Conservation (phyloP, 1,140 invertebrate genomes). For the Apis laboriosa region DNA sequence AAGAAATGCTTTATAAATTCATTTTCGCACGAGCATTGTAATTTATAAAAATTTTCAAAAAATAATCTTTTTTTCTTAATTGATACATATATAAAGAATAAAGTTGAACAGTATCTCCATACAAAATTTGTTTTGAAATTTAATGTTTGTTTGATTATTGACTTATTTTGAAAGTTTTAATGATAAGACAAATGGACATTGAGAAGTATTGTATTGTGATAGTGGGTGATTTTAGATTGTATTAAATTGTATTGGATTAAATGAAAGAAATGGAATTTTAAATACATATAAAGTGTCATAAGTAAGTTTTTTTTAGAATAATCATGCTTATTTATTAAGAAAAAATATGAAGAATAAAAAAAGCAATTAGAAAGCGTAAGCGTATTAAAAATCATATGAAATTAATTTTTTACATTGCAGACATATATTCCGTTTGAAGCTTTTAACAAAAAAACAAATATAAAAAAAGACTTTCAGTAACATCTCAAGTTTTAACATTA, state of each 20-base stretch:
- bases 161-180: not conserved
- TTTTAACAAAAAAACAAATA: not conserved
- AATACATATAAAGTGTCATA: conserved; percentile 18
- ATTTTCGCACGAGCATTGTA: conserved; percentile 18
- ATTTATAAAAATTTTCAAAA: conserved; percentile 4
- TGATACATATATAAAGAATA: not conserved
- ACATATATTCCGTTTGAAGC: not conserved
- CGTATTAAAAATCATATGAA: not conserved
- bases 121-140: not conserved
- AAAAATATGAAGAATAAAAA: not conserved
- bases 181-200: not conserved
- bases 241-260: not conserved
- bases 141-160: not conserved
- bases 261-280: conserved; percentile 3
- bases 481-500: not conserved
- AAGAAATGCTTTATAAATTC: conserved; percentile 35
- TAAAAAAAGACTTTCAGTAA: not conserved
- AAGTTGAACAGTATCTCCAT: not conserved
- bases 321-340: conserved; percentile 10
- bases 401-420: not conserved
- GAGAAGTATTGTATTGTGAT: not conserved
- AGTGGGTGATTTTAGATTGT: not conserved
- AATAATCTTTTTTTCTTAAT: not conserved
- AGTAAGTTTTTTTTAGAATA: conserved; percentile 12
- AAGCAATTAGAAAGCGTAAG: not conserved